Evolutionary conservation across 2,113 vertebrate species (phyloP), one percentile per base, ranked within the genome.

Genomic region (Phoxinus phoxinus): DNA sequence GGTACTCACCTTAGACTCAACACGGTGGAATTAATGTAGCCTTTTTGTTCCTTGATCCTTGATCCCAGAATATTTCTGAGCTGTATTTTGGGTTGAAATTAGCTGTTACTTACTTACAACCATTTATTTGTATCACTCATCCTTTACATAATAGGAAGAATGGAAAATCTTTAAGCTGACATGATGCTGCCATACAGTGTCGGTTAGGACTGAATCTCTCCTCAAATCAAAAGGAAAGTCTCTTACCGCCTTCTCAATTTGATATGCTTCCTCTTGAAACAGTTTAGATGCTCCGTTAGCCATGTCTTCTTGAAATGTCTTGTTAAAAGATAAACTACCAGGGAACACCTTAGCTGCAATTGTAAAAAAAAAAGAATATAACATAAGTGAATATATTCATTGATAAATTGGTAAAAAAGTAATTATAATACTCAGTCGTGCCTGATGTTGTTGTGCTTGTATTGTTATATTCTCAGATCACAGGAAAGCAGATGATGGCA

Each of bases 281-380:
- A 1, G 0, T 32, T n/a, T 0, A 44, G 84, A 79, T 1, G 4
- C 2, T 4, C 0, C 32, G 37, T 79, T 0, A 3, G 0, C 0
- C 87, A 88, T 88, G 3, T 2, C 10, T 4, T 0, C 0, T 0
- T 6, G 0, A 82, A 32, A 85, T 0, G 0, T 0, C 0, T 1
- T 4, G 0, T 5, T 0, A 0, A 85, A 9, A 30, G 0, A 48
- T 10, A 85, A n/a, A 23, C 0, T 2, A 73, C 17, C 82, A 71
- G 80, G 73, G 65, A 88, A 88, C 4, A 56, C 35, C 63, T 46
- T 85, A 73, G 23, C 84, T 88, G 44, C 27, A 83, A 78, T 77
- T 25, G 30, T 32, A 8, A 61, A 32, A 73, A 71, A 32, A 51
- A 67, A 12, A 81, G 3, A 44, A 13, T 17, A 23, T 19, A 48